These are phyloP conservation scores for Jacana jacana DNA, from an alignment of 2,113 vertebrate species.

Conservation along the genomic window DNA sequence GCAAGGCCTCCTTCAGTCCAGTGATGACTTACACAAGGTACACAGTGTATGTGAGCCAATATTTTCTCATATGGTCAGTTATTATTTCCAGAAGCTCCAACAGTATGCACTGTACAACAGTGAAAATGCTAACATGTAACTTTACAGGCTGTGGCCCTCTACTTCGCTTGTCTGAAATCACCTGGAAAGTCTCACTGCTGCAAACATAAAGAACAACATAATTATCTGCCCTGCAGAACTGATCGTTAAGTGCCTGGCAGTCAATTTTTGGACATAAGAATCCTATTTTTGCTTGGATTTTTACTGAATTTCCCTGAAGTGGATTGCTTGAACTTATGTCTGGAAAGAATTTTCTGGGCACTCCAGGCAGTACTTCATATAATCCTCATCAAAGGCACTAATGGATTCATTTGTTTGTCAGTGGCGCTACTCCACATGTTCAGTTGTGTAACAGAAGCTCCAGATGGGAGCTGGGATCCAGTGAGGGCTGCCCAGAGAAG, in stretches of 20 bases:
- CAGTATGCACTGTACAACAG: neutral
- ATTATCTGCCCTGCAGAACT: neutral
- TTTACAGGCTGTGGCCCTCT: neutral
- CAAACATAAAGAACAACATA: neutral
- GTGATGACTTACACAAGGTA: neutral
- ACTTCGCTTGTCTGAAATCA: neutral
- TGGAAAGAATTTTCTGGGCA: constrained; percentile 12
- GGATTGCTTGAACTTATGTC: neutral
- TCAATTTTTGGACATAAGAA: neutral
- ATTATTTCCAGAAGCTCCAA: neutral
- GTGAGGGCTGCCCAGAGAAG: neutral
- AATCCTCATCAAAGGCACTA: constrained; percentile 13
- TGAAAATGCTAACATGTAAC: neutral
- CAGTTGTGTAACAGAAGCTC: neutral
- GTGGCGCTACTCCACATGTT: neutral
- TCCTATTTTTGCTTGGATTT: neutral
- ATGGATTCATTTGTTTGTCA: neutral
- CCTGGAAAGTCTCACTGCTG: neutral
- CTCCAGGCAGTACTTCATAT: constrained; percentile 1
- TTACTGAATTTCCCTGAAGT: constrained; percentile 1
- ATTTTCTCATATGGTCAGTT: neutral
- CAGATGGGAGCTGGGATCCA: neutral
- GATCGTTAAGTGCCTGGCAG: neutral
- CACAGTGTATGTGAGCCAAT: neutral
- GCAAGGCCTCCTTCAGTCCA: neutral